phyloP scores from a whole-genome alignment of 2,797 vertebrate genomes.

The Chloroceryle inda region DNA sequence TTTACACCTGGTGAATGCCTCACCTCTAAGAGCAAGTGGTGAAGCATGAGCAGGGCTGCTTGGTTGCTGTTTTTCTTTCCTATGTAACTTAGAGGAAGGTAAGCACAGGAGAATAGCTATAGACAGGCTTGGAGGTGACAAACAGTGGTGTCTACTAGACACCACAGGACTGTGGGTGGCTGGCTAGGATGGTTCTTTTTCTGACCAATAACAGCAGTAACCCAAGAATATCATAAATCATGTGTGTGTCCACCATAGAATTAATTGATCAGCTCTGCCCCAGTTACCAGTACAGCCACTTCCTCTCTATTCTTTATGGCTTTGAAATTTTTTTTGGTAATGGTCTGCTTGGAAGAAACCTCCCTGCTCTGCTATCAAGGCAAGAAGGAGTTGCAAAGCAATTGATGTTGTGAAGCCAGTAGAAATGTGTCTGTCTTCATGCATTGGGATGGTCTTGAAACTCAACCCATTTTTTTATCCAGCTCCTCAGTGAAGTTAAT shows the following conservation, averaged over 20 bases:
- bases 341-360: background rate
- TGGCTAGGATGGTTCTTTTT: background rate
- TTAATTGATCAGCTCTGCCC: background rate
- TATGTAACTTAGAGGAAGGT: background rate
- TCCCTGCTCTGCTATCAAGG: background rate
- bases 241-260: background rate
- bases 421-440: background rate
- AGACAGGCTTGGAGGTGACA: background rate
- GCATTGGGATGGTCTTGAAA: background rate
- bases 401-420: background rate
- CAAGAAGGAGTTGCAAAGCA: background rate
- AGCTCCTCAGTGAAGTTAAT: background rate
- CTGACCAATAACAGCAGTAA: background rate
- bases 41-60: background rate
- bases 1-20: background rate
- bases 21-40: background rate
- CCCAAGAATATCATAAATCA: accelerated
- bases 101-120: background rate
- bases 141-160: background rate
- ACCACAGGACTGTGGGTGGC: background rate
- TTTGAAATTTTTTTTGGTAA: background rate
- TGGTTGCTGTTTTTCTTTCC: background rate
- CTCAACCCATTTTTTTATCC: background rate
- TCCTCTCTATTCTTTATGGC: background rate
- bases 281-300: background rate